Evolutionary conservation across 2,888 invertebrate species (phyloP).

Genomic region (Argyra leucocephala): DNA sequence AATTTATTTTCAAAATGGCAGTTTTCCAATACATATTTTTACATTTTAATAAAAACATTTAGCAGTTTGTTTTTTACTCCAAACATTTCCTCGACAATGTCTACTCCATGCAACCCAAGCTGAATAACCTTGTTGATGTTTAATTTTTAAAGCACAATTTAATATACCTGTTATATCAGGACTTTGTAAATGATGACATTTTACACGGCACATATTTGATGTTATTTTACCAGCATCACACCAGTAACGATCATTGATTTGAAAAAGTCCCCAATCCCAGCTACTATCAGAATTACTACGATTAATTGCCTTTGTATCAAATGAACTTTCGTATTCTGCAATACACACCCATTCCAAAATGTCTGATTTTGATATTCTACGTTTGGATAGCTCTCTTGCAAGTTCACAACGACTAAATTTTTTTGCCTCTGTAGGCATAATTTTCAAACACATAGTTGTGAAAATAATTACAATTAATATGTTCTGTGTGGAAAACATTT

Average conservation of each 20-base stretch:
- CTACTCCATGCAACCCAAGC: constrained; percentile 26
- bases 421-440: too few relatives aligned
- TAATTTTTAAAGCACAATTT: constrained; percentile 25
- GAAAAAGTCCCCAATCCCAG: constrained; percentile 31
- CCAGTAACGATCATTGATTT: constrained; percentile 30
- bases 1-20: too few relatives aligned
- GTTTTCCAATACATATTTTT: too few relatives aligned
- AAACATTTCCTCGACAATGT: constrained; percentile 17
- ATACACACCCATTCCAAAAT: constrained; percentile 23
- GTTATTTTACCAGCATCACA: constrained; percentile 22
- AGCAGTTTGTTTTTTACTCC: too few relatives aligned
- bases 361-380: constrained; percentile 18
- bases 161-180: constrained; percentile 25
- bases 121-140: constrained; percentile 21
- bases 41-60: too few relatives aligned
- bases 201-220: constrained; percentile 24
- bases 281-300: constrained; percentile 40
- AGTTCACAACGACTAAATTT: constrained; percentile 16
- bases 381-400: constrained; percentile 23
- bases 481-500: too few relatives aligned
- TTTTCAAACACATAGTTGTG: too few relatives aligned
- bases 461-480: too few relatives aligned
- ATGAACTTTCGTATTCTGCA: constrained; percentile 20
- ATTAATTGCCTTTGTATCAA: constrained; percentile 39
- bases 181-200: constrained; percentile 23